Base-by-base conservation (phyloP, 2,797 vertebrate species). In the Cuniculus paca region DNA sequence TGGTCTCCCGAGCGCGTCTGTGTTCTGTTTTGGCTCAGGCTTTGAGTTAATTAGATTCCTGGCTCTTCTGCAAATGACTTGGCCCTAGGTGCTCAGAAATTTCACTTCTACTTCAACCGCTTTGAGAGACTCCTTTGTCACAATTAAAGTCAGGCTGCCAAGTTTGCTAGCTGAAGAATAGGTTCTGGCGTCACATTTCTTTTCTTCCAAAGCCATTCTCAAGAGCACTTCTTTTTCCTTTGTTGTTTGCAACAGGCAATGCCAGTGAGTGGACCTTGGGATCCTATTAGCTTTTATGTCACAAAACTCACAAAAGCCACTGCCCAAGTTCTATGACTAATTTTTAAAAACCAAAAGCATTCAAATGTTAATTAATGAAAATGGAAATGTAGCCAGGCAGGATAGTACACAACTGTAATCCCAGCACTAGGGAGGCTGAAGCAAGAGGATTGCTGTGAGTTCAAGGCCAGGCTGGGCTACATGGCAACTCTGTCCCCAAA, bases 271-370 rank as follows among this genome's bases (percentile, higher is more conserved):
- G 89, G 60, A 79, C 10, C 42, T 70, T 68, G 78, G 58, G 39
- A 74, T 87, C 61, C 68, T 89, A 1, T 63, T 94, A 80, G 52
- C 72, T 94, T 91, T 86, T 61, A 10, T 82, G 26, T 92, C 31
- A 48, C 68, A 28, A 65, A 63, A 36, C 63, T 93, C 56, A 60
- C 42, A 83, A 81, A 92, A 77, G 22, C 31, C 72, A 52, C 77
- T 65, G 31, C 86, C 65, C 22, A 91, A 63, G 22, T 91, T 88
- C 31, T 74, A 28, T 34, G 45, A 60, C 50, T 92, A 39, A 39
- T 39, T 70, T 22, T 70, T 36, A 36, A 90, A 95, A 88, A 20
- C 54, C 45, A 60, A 92, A 77, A 80, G 31, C 1, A 28, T 89
- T 82, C n/a, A 85, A 60, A 4, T 68, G 31, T 28, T 93, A 83